A percentile compares a stretch with the other conserved stretches of the same genome.
These are phyloP conservation scores for Camponotus floridanus DNA, from an alignment of 1,140 invertebrate species.

Conservation along the genomic window DNA sequence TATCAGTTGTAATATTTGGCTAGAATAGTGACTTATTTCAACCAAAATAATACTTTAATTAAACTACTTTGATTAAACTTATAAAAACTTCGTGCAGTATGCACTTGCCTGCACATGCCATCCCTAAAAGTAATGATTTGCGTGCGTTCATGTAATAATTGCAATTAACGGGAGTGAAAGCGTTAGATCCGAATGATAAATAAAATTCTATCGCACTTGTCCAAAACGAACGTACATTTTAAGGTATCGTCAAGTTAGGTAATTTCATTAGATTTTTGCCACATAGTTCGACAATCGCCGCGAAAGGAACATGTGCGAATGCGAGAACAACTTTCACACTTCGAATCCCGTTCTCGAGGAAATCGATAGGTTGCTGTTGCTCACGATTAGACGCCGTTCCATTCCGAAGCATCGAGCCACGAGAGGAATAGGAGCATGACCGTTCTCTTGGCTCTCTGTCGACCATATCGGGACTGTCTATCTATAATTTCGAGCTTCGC, in stretches of 20 bases:
- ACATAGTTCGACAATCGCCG: conserved; percentile 10
- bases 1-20: neutral
- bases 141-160: neutral
- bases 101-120: neutral
- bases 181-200: conserved; percentile 7
- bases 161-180: conserved; percentile 34
- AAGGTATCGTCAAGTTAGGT: neutral
- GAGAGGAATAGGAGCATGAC: conserved; percentile 46
- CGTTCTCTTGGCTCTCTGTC: conserved; percentile 46
- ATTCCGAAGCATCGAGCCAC: conserved; percentile 52
- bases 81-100: neutral
- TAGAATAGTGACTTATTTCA: neutral
- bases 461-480: conserved; percentile 38
- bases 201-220: neutral
- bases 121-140: neutral
- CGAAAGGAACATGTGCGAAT: conserved; percentile 40
- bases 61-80: neutral
- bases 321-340: conserved; percentile 60
- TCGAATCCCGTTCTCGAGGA: conserved; percentile 43
- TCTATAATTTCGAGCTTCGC: conserved; percentile 61
- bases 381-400: conserved; percentile 54
- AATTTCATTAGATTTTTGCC: conserved; percentile 34
- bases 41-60: neutral
- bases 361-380: conserved; percentile 35
- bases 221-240: neutral